phyloP scores from a whole-genome alignment of 2,797 vertebrate species.

The Melanotaenia trifasciata region DNA sequence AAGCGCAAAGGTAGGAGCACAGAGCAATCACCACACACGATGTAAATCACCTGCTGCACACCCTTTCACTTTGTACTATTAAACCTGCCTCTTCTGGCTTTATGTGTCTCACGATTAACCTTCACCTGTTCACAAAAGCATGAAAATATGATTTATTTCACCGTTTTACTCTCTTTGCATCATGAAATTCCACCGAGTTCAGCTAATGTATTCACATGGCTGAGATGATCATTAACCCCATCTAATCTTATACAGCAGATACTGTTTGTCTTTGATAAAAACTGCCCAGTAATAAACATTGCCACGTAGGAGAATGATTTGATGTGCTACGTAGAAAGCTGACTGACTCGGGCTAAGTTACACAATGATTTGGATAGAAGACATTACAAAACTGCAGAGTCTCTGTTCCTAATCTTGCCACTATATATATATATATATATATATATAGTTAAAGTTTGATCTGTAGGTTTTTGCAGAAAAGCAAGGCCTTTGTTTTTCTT shows the following conservation, averaged over 20 bases:
- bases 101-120: constrained; percentile 1
- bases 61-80: constrained; percentile 16
- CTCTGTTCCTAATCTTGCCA: too few species aligned
- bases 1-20: constrained; percentile 76
- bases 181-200: background rate
- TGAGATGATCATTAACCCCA: background rate
- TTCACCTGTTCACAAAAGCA: constrained; percentile 5
- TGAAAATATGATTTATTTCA: background rate
- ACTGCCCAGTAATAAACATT: background rate
- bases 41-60: constrained; percentile 39
- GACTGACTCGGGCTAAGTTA: background rate
- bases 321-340: background rate
- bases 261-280: background rate
- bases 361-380: background rate
- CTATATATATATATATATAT: too few species aligned
- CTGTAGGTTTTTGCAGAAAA: constrained; percentile 7
- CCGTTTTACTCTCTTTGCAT: background rate
- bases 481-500: background rate
- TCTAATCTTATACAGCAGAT: background rate
- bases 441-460: constrained; percentile 7
- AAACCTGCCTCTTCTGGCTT: background rate
- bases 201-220: background rate
- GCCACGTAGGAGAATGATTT: background rate
- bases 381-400: background rate
- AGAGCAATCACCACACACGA: constrained; percentile 50